Evolutionary conservation across 2,797 vertebrate species (phyloP).

Genomic region (Choloepus didactylus): DNA sequence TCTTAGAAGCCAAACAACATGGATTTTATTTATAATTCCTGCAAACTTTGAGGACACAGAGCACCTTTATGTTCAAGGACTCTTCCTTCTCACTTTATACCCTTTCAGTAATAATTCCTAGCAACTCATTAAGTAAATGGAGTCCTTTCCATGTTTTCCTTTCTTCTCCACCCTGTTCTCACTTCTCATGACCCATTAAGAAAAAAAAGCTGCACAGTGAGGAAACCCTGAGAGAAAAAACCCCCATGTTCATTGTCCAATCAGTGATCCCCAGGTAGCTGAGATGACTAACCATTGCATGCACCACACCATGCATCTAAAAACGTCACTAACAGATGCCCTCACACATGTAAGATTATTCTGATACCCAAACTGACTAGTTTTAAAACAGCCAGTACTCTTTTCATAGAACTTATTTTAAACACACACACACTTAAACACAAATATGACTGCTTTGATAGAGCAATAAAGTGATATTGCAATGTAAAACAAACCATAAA

Average conservation of each 20-base stretch:
- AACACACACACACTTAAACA: conserved; percentile 5
- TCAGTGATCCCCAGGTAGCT: not conserved
- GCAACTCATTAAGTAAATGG: not conserved
- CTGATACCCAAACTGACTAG: not conserved
- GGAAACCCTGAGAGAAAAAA: not conserved
- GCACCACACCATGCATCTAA: not conserved
- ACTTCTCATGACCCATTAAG: not conserved
- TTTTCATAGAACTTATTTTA: conserved; percentile 8
- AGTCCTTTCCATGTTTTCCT: not conserved
- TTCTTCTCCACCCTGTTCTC: not conserved
- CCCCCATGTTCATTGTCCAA: not conserved
- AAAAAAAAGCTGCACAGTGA: not conserved
- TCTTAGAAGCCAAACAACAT: not conserved
- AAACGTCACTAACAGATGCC: not conserved
- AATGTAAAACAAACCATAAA: not conserved
- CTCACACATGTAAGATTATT: not conserved
- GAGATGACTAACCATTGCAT: not conserved
- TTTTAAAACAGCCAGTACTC: not conserved
- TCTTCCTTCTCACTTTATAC: not conserved
- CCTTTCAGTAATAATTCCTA: not conserved
- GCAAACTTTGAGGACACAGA: not conserved
- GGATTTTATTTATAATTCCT: not conserved
- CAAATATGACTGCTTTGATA: not conserved
- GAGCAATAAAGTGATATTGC: not conserved
- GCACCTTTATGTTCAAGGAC: not conserved